Percentiles rank a stretch among this genome's conserved stretches.
These are phyloP conservation scores for Parus major DNA, from an alignment of 2,113 vertebrate genomes.

Conservation along the genomic window DNA sequence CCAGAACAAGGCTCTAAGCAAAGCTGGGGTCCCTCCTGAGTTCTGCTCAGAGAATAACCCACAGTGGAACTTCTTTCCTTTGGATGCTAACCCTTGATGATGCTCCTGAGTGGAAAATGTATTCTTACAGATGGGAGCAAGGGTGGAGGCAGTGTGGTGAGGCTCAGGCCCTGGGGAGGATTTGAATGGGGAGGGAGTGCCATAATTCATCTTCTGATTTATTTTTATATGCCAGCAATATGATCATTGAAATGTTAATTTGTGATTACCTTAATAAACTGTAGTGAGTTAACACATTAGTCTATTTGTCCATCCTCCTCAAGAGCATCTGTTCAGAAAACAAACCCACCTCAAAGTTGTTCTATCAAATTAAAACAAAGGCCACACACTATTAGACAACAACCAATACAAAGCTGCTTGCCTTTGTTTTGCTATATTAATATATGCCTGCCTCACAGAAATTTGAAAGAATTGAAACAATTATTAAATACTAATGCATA, in stretches of 20 bases:
- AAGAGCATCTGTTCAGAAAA: not conserved
- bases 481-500: not conserved
- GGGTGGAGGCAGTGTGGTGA: fast-evolving
- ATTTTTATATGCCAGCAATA: not conserved
- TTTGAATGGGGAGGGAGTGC: not conserved
- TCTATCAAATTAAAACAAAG: not conserved
- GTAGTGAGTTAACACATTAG: not conserved
- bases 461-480: not conserved
- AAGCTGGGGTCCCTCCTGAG: not conserved
- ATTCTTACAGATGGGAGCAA: not conserved
- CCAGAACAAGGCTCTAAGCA: not conserved
- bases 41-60: not conserved
- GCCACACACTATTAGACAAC: not conserved
- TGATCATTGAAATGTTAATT: not conserved
- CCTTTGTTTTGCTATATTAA: not conserved
- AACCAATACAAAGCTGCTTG: not conserved
- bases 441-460: not conserved
- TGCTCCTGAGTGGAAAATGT: not conserved
- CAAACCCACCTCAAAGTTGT: not conserved
- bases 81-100: not conserved
- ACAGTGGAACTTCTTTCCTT: not conserved
- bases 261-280: constrained; percentile 2
- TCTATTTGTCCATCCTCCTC: not conserved
- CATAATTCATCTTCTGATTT: not conserved
- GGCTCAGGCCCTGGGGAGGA: fast-evolving